A percentile compares a stretch with the other conserved stretches of the same genome.
Conservation (phyloP, 2,113 vertebrate genomes). For the Illadopsis cleaveri region DNA sequence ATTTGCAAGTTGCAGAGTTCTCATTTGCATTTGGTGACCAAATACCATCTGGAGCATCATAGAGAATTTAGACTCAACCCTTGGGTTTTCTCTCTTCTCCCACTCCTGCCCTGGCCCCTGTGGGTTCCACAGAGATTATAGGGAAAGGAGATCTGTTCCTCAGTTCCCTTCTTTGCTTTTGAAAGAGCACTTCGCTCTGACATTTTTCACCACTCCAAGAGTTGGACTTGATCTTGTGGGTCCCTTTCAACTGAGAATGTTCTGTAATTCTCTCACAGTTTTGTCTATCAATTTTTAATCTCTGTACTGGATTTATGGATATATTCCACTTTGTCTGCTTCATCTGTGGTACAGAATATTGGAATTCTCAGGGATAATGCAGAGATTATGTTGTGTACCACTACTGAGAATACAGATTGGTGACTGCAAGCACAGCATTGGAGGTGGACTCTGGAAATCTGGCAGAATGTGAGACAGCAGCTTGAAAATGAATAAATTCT, state of each 20-base stretch:
- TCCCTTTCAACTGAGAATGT: background rate
- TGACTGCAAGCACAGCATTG: background rate
- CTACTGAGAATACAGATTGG: background rate
- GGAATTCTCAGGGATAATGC: background rate
- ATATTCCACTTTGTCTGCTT: background rate
- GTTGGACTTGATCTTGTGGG: background rate
- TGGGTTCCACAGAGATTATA: background rate
- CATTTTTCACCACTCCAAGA: background rate
- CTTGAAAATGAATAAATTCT: background rate
- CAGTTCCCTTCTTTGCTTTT: background rate
- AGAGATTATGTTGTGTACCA: background rate
- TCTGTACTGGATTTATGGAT: background rate
- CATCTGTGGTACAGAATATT: background rate
- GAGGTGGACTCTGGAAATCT: background rate
- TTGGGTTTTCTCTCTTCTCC: background rate
- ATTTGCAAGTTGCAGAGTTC: background rate
- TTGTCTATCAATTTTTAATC: background rate
- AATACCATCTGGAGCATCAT: background rate
- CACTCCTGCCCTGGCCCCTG: too few relatives aligned
- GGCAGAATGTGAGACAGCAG: background rate
- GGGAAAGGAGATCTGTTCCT: background rate
- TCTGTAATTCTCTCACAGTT: background rate
- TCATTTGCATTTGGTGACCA: conserved; percentile 24
- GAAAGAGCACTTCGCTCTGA: background rate
- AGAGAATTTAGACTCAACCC: background rate